Evolutionary conservation across 2,797 vertebrate genomes (phyloP).

Genomic region (Intellagama lesueurii): DNA sequence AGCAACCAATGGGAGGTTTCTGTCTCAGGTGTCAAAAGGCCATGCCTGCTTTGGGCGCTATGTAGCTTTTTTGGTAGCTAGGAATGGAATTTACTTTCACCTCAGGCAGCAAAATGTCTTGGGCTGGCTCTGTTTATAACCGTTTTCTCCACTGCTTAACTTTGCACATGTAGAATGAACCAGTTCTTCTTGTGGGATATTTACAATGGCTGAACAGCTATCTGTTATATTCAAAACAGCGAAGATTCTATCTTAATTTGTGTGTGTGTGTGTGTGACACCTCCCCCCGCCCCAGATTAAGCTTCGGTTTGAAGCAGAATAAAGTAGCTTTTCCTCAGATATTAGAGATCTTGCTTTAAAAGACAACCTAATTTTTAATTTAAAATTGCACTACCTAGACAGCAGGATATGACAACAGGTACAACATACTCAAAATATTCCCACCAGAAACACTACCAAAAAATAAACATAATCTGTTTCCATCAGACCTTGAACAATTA

Average conservation of each 20-base stretch:
- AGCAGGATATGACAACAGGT: background rate
- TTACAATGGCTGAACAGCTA: background rate
- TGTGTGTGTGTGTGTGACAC: no score
- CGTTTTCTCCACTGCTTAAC: constrained; percentile 20
- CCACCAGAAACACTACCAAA: background rate
- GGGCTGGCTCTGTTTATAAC: background rate
- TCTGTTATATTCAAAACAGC: background rate
- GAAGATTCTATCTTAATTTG: background rate
- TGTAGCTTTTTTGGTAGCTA: background rate
- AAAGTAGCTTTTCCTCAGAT: background rate
- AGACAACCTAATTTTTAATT: background rate
- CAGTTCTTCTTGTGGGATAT: background rate
- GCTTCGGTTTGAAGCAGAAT: background rate
- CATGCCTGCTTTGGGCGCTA: background rate
- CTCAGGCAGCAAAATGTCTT: constrained; percentile 4
- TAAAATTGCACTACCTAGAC: background rate
- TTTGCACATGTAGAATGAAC: background rate
- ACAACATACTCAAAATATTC: background rate
- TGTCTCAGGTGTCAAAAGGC: background rate
- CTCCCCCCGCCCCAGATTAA: background rate
- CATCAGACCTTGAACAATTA: background rate
- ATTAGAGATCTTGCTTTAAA: background rate
- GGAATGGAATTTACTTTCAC: background rate
- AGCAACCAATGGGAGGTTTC: background rate
- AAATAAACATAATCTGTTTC: background rate